phyloP scores from a whole-genome alignment of 2,113 vertebrate genomes.

The Anas platyrhynchos region DNA sequence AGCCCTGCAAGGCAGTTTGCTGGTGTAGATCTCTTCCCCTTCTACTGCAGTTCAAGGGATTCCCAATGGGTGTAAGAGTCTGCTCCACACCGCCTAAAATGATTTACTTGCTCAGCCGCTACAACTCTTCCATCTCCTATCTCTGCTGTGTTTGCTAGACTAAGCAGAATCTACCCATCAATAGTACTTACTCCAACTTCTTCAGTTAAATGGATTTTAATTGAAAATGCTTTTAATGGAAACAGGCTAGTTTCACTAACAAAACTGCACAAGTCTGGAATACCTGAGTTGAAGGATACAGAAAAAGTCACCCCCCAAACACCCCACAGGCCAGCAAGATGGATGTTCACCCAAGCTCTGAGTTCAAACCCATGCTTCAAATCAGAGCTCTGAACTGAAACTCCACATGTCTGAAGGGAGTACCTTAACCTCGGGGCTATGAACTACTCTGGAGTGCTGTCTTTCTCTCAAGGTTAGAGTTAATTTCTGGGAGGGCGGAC shows the following conservation, averaged over 20 bases:
- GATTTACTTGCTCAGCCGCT: background rate
- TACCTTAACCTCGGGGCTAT: background rate
- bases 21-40: background rate
- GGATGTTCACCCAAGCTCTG: fast-evolving
- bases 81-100: background rate
- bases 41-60: background rate
- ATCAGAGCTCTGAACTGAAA: background rate
- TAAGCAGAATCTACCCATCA: background rate
- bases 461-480: slow-evolving; percentile 16
- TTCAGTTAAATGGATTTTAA: background rate
- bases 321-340: background rate
- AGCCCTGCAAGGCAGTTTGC: slow-evolving; percentile 14
- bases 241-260: background rate
- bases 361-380: background rate
- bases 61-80: background rate
- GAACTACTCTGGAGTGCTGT: background rate
- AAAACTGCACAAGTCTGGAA: background rate
- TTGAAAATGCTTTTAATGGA: background rate
- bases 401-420: background rate
- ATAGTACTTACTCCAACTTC: background rate
- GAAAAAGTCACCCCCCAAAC: background rate
- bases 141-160: background rate
- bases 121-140: background rate
- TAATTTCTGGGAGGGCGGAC: background rate
- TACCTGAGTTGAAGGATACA: background rate